Evolutionary conservation across 2,113 vertebrate genomes (phyloP).

Genomic region (Rhineura floridana): DNA sequence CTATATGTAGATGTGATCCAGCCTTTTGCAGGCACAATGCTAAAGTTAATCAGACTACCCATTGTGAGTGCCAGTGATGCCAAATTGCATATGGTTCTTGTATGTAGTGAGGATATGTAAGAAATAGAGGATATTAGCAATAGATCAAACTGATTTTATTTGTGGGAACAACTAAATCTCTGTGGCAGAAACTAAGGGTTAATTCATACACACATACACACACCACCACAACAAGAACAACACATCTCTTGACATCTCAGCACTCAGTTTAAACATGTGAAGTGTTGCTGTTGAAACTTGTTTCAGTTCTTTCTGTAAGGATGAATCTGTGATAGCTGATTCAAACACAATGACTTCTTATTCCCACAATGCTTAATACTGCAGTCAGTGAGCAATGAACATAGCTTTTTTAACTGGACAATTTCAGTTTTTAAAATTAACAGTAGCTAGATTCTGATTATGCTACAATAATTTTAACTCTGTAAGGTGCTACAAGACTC

Average conservation of each 20-base stretch:
- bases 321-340: background rate
- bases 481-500: background rate
- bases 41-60: too few relatives aligned
- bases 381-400: background rate
- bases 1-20: background rate
- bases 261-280: background rate
- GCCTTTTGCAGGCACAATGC: too few relatives aligned
- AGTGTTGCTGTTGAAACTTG: background rate
- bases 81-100: background rate
- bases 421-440: background rate
- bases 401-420: background rate
- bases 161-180: background rate
- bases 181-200: background rate
- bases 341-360: background rate
- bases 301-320: background rate
- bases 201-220: background rate
- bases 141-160: background rate
- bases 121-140: background rate
- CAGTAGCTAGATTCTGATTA: too few relatives aligned
- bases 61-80: background rate
- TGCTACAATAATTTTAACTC: background rate
- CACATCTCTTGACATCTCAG: background rate
- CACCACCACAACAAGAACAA: too few relatives aligned
- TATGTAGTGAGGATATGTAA: background rate
- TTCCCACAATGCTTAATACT: background rate